Conservation (phyloP, 2,888 invertebrate genomes). For the Dinocampus coccinellae region DNA sequence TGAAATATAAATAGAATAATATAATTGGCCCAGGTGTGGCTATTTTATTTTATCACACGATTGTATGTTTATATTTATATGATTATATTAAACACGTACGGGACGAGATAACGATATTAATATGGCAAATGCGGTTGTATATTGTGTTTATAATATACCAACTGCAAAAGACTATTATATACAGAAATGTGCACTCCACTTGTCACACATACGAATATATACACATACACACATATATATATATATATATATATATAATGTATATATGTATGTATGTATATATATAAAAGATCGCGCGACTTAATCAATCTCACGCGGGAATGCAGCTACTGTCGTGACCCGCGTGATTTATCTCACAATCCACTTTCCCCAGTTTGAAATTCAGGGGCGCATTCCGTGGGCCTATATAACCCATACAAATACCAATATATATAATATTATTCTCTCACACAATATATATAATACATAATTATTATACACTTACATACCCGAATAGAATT, state of each 20-base stretch:
- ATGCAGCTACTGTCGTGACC: conserved; percentile 49
- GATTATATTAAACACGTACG: conserved; percentile 3
- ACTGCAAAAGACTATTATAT: background rate
- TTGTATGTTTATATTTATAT: background rate
- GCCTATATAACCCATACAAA: background rate
- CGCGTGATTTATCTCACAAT: conserved; percentile 49
- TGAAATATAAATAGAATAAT: background rate
- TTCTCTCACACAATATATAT: background rate
- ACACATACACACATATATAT: too few relatives aligned
- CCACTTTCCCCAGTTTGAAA: conserved; percentile 11
- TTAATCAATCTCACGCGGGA: conserved; percentile 56
- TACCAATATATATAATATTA: background rate
- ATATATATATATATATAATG: background rate
- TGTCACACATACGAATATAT: too few relatives aligned
- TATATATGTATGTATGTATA: background rate
- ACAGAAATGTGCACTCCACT: conserved; percentile 21
- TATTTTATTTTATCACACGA: background rate
- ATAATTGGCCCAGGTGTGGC: conserved; percentile 32
- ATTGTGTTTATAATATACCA: background rate
- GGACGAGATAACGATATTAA: conserved; percentile 32
- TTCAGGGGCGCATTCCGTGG: conserved; percentile 1
- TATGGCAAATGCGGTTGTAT: conserved; percentile 16
- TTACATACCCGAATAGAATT: too few relatives aligned
- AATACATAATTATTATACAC: too few relatives aligned
- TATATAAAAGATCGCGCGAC: conserved; percentile 33